These are phyloP conservation scores for Psilanteris sp. DNA, from an alignment of 1,140 invertebrate genomes.

Conservation along the genomic window DNA sequence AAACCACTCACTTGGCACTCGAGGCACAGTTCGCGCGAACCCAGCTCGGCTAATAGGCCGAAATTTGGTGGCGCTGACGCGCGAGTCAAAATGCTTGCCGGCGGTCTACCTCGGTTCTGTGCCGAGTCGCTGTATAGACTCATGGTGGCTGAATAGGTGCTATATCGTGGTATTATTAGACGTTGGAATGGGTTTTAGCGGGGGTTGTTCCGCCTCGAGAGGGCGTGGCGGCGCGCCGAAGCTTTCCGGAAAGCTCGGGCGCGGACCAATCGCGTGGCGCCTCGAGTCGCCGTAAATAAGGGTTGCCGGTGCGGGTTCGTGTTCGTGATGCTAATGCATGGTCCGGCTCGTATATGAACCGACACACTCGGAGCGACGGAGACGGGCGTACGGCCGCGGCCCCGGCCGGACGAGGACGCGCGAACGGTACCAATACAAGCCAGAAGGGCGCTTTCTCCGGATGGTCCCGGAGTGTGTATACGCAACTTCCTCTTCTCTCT, in stretches of 20 bases:
- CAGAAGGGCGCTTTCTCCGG: conserved; percentile 31
- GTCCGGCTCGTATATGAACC: conserved; percentile 46
- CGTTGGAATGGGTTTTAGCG: conserved; percentile 61
- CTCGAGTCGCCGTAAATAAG: conserved; percentile 29
- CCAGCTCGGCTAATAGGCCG: too few relatives aligned
- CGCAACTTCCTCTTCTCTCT: conserved; percentile 54
- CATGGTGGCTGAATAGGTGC: conserved; percentile 76
- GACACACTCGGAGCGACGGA: conserved; percentile 26
- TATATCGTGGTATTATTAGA: conserved; percentile 77
- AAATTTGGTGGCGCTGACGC: too few relatives aligned
- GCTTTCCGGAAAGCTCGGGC: conserved; percentile 61
- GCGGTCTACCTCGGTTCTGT: conserved; percentile 70
- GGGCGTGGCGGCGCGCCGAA: conserved; percentile 67
- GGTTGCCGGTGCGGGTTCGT: conserved; percentile 34
- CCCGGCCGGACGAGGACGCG: conserved; percentile 12
- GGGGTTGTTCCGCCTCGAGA: conserved; percentile 71
- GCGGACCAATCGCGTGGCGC: conserved; percentile 24
- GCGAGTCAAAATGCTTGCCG: conserved; percentile 65
- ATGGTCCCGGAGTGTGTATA: conserved; percentile 69
- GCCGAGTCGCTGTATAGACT: conserved; percentile 68
- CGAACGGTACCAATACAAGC: conserved; percentile 48
- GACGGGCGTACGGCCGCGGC: conserved; percentile 12
- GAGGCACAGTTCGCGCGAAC: too few relatives aligned
- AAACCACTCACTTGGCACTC: too few relatives aligned
- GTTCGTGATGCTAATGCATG: conserved; percentile 46